Conservation (phyloP, 2,113 vertebrate genomes). For the Hippolais icterina region DNA sequence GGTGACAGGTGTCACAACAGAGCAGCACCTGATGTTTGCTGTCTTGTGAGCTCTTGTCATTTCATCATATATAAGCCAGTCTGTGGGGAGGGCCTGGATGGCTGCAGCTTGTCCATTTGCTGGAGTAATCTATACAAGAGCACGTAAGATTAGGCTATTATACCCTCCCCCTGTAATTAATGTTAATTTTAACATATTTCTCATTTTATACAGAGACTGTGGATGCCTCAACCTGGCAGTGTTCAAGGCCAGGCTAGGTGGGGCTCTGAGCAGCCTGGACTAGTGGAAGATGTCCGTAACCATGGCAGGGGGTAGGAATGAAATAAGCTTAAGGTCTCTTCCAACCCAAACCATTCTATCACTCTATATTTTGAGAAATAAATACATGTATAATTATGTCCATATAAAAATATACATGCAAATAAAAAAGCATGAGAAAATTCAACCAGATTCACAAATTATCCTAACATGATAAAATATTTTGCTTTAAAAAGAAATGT, state of each 20-base stretch:
- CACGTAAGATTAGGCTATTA: not conserved
- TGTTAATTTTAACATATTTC: not conserved
- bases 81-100: conserved; percentile 81
- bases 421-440: not conserved
- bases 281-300: not conserved
- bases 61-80: conserved; percentile 95
- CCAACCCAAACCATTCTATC: not conserved
- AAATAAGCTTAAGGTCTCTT: not conserved
- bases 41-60: conserved; percentile 86
- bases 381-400: not conserved
- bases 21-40: conserved; percentile 89
- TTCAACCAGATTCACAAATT: not conserved
- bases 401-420: not conserved
- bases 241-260: not conserved
- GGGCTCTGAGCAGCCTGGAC: not conserved
- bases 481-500: not conserved
- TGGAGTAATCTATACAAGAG: conserved; percentile 74
- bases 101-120: conserved; percentile 79
- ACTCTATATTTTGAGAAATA: not conserved
- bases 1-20: conserved; percentile 84
- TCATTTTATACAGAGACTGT: not conserved
- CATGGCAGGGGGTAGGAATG: not conserved
- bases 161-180: not conserved
- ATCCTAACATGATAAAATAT: not conserved
- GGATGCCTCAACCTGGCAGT: not conserved